Percentiles rank a stretch among this genome's conserved stretches.
These are phyloP conservation scores for Potamarius usumacintae DNA, from an alignment of 2,113 vertebrate species.

Conservation along the genomic window DNA sequence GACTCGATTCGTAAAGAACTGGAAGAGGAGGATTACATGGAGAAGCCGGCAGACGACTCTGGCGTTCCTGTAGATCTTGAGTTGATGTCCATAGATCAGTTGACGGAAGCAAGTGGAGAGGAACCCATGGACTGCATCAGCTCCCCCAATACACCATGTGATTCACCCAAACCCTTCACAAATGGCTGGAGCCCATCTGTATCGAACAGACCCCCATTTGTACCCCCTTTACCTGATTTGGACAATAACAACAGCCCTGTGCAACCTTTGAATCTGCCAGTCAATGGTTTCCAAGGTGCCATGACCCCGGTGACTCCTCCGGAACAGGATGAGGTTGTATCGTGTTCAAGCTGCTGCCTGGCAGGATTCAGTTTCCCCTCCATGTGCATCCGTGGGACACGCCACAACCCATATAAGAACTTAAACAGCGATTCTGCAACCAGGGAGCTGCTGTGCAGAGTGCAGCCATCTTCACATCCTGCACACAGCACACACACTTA, in stretches of 20 bases:
- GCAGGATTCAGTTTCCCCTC: conserved; percentile 82
- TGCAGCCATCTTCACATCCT: conserved; percentile 57
- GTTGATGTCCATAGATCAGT: conserved; percentile 63
- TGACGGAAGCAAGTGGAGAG: conserved; percentile 55
- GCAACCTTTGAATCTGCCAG: conserved; percentile 73
- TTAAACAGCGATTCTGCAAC: conserved; percentile 76
- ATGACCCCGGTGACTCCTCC: conserved; percentile 27
- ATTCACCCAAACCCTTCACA: conserved; percentile 31
- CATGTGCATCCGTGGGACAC: conserved; percentile 75
- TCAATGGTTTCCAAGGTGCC: conserved; percentile 54
- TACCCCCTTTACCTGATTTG: conserved; percentile 60
- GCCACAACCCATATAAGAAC: conserved; percentile 77
- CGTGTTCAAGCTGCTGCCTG: conserved; percentile 87
- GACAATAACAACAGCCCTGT: conserved; percentile 81
- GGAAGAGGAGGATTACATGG: not conserved
- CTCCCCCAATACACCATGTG: conserved; percentile 66
- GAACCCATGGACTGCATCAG: conserved; percentile 80
- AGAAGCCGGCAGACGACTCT: conserved; percentile 48
- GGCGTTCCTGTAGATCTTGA: conserved; percentile 65
- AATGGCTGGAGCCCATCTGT: conserved; percentile 71
- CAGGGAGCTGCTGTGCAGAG: conserved; percentile 75
- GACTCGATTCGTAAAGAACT: not conserved
- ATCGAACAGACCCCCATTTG: conserved; percentile 62
- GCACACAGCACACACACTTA: conserved; percentile 84
- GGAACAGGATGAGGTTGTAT: conserved; percentile 80